A percentile compares a stretch with the other conserved stretches of the same genome.
Conservation (phyloP, 2,797 vertebrate species). For the Esox lucius region DNA sequence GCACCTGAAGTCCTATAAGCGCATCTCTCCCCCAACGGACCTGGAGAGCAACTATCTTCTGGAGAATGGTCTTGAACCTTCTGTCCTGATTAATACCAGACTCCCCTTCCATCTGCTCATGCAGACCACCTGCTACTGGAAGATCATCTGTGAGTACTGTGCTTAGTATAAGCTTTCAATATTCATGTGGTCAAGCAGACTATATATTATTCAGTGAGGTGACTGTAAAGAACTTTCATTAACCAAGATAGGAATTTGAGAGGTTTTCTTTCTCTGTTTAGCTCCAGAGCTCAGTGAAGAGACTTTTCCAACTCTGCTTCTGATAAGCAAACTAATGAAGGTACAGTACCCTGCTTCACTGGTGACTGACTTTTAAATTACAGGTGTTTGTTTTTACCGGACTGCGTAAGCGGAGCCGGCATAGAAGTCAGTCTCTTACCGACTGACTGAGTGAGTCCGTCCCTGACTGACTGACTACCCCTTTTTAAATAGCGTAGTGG, state of each 20-base stretch:
- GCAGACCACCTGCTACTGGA: constrained; percentile 89
- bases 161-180: background rate
- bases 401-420: too few relatives aligned
- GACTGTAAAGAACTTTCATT: background rate
- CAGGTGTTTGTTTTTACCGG: background rate
- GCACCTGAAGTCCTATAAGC: constrained; percentile 88
- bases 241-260: background rate
- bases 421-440: too few relatives aligned
- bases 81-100: constrained; percentile 76
- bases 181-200: background rate
- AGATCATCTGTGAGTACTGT: constrained; percentile 83
- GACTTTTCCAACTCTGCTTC: constrained; percentile 87
- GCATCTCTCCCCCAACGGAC: constrained; percentile 82
- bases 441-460: too few relatives aligned
- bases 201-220: background rate
- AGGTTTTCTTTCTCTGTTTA: constrained; percentile 51
- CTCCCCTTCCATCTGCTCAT: constrained; percentile 94
- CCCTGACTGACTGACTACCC: too few relatives aligned
- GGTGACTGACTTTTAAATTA: background rate
- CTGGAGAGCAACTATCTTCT: constrained; percentile 84
- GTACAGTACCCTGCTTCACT: constrained; percentile 63
- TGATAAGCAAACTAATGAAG: constrained; percentile 96
- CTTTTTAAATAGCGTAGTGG: too few relatives aligned
- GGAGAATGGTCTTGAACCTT: constrained; percentile 79
- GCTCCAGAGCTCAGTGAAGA: constrained; percentile 92